Conservation (phyloP, 2,113 vertebrate species). For the Corydoras sp. region DNA sequence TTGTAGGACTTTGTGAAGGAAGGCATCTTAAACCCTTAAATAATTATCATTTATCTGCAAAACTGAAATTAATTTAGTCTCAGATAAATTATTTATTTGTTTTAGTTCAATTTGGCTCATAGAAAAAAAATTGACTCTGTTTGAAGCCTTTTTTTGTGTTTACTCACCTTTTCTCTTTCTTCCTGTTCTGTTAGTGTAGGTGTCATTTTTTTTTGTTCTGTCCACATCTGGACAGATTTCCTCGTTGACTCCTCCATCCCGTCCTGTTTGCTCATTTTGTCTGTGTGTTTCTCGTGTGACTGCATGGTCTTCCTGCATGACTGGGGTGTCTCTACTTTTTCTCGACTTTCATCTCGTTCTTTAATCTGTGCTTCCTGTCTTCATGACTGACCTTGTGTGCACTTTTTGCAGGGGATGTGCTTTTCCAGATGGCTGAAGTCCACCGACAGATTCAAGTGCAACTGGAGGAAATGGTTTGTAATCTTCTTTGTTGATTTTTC, state of each 20-base stretch:
- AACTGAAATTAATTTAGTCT: neutral
- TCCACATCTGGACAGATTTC: neutral
- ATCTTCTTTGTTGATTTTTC: neutral
- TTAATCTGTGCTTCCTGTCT: conserved; percentile 14
- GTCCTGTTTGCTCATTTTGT: conserved; percentile 32
- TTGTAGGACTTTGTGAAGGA: conserved; percentile 1
- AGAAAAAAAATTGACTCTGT: neutral
- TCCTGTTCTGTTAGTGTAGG: conserved; percentile 14
- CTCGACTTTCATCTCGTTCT: neutral
- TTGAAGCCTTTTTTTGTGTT: neutral
- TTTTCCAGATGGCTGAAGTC: conserved; percentile 99
- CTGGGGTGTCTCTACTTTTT: conserved; percentile 30
- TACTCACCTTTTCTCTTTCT: neutral
- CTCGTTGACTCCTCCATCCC: conserved; percentile 31
- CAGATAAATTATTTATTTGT: neutral
- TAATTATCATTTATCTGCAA: too few relatives aligned
- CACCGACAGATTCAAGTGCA: conserved; percentile 98
- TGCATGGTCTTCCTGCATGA: conserved; percentile 62
- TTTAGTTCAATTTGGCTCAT: neutral
- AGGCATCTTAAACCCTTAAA: too few relatives aligned
- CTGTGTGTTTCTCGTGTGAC: conserved; percentile 41
- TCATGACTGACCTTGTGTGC: conserved; percentile 22
- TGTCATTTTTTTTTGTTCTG: neutral
- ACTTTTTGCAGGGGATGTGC: conserved; percentile 81
- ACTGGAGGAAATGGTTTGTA: conserved; percentile 94